Percentiles rank a stretch among this genome's conserved stretches.
phyloP scores from a whole-genome alignment of 1,140 invertebrate species.

The Grapholita molesta region DNA sequence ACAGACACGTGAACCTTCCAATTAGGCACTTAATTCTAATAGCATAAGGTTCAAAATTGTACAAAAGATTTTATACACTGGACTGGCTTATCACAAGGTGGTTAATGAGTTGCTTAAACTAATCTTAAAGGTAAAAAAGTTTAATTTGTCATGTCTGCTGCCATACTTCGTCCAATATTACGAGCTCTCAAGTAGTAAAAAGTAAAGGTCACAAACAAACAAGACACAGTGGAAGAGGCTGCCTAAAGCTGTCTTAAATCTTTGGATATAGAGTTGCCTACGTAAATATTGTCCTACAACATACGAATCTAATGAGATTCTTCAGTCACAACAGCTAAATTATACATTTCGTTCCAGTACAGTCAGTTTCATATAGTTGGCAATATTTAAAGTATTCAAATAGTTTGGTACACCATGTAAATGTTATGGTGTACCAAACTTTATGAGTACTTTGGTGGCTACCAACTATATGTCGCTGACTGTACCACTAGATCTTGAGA shows the following conservation, averaged over 20 bases:
- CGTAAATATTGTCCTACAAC: background rate
- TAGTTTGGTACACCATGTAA: too few relatives aligned
- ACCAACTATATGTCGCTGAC: too few relatives aligned
- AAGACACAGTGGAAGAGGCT: background rate
- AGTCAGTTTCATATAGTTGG: too few relatives aligned
- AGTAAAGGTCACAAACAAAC: background rate
- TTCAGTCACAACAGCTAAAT: background rate
- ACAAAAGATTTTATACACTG: background rate
- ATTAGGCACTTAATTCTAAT: background rate
- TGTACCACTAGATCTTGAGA: background rate
- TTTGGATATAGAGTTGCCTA: slow-evolving; percentile 3
- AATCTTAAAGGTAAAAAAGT: background rate
- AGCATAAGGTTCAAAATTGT: background rate
- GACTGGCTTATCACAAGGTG: background rate
- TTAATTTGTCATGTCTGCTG: background rate
- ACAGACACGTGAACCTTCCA: background rate
- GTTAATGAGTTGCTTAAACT: slow-evolving; percentile 2
- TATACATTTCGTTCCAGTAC: too few relatives aligned
- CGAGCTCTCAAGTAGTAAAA: background rate
- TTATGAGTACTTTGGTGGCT: too few relatives aligned
- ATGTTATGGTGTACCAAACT: too few relatives aligned
- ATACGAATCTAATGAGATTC: background rate
- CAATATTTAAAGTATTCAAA: too few relatives aligned
- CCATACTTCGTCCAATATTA: background rate
- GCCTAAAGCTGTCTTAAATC: background rate